A percentile compares a stretch with the other conserved stretches of the same genome.
phyloP scores from a whole-genome alignment of 1,140 invertebrate species.

The Bombus impatiens region DNA sequence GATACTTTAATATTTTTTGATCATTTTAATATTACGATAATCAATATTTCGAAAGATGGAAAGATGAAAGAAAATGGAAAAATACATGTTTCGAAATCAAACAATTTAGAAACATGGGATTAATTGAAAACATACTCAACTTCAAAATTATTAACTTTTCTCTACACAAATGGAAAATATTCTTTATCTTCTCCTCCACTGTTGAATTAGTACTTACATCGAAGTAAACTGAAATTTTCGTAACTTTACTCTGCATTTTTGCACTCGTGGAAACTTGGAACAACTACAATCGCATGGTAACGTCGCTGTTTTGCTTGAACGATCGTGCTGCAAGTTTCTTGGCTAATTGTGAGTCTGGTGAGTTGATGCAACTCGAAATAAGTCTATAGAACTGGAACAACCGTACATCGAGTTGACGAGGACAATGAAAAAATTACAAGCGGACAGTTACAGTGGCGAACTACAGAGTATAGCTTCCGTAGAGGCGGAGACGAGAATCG shows the following conservation, averaged over 20 bases:
- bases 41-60: too few relatives aligned
- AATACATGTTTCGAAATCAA: too few relatives aligned
- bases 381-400: not conserved
- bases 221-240: not conserved
- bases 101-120: too few relatives aligned
- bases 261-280: not conserved
- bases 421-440: constrained; percentile 23
- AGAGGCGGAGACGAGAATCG: not conserved
- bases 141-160: too few relatives aligned
- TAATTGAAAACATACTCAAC: too few relatives aligned
- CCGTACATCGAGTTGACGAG: not conserved
- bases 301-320: not conserved
- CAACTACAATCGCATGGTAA: not conserved
- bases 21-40: too few relatives aligned
- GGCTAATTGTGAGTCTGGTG: not conserved
- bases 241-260: not conserved
- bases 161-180: too few relatives aligned
- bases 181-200: too few relatives aligned
- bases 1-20: too few relatives aligned
- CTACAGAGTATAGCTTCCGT: not conserved
- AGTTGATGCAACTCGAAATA: not conserved
- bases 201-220: too few relatives aligned
- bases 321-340: not conserved
- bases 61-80: too few relatives aligned
- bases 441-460: not conserved